Evolutionary conservation across 1,140 invertebrate genomes (phyloP).

Genomic region (Diorhabda sublineata): DNA sequence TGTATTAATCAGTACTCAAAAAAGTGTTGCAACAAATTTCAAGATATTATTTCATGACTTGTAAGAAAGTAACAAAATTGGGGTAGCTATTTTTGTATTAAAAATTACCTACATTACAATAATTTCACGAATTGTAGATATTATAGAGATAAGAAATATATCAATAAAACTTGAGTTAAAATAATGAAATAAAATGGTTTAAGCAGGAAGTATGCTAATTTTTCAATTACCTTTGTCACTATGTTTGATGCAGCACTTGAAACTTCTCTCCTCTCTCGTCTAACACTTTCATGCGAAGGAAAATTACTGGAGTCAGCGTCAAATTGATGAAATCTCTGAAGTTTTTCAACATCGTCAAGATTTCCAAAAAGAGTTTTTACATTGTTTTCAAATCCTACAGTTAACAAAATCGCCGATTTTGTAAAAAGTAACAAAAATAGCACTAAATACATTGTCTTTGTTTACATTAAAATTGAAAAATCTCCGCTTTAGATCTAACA

Average conservation of each 20-base stretch:
- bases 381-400: background rate
- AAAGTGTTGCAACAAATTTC: no score
- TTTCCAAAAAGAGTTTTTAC: background rate
- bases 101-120: no score
- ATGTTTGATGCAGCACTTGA: background rate
- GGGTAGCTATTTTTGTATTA: no score
- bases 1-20: no score
- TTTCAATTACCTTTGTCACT: background rate
- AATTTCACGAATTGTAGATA: no score
- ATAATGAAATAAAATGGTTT: background rate
- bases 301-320: background rate
- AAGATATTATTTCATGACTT: no score
- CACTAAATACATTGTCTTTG: background rate
- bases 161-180: no score
- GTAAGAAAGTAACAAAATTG: no score
- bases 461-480: background rate
- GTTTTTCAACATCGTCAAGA: background rate
- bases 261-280: background rate
- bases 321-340: background rate
- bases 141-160: constrained; percentile 8
- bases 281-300: background rate
- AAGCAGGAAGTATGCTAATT: constrained; percentile 11
- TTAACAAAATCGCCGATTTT: background rate
- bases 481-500: no score
- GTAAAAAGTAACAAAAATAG: background rate